These are phyloP conservation scores for Neolamprologus hecqui DNA, from an alignment of 2,113 vertebrate genomes.

Conservation along the genomic window DNA sequence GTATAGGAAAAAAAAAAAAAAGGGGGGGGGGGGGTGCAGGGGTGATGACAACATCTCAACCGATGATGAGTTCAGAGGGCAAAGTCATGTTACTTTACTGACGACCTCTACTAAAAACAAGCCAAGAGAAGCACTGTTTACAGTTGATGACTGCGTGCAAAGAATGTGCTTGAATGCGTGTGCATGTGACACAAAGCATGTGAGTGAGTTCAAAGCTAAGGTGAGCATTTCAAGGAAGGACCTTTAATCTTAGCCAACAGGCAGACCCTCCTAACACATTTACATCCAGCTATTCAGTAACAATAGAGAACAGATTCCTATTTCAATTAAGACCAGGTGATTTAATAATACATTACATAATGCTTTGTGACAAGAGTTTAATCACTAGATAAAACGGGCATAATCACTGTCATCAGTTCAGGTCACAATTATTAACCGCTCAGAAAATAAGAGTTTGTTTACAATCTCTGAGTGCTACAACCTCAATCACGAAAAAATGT, in stretches of 20 bases:
- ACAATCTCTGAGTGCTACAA: background rate
- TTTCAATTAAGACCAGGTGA: background rate
- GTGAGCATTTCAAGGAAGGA: background rate
- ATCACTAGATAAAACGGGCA: background rate
- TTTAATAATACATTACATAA: background rate
- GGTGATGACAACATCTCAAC: background rate
- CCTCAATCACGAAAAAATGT: slow-evolving; percentile 32
- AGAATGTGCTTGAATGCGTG: background rate
- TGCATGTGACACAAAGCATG: background rate
- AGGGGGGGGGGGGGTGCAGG: background rate
- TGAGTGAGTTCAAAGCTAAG: background rate
- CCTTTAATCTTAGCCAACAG: background rate
- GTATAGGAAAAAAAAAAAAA: too few relatives aligned
- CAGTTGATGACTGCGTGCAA: slow-evolving; percentile 7
- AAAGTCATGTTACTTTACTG: background rate
- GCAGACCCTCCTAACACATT: background rate
- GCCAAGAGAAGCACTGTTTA: background rate
- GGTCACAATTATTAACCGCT: background rate
- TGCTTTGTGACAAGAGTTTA: background rate
- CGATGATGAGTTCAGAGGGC: background rate
- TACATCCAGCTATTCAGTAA: background rate
- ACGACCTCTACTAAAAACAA: background rate
- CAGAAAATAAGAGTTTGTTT: slow-evolving; percentile 3
- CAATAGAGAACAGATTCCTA: background rate
- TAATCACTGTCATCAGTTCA: background rate